Conservation (phyloP, 2,888 invertebrate genomes). For the Charanyca ferruginea region DNA sequence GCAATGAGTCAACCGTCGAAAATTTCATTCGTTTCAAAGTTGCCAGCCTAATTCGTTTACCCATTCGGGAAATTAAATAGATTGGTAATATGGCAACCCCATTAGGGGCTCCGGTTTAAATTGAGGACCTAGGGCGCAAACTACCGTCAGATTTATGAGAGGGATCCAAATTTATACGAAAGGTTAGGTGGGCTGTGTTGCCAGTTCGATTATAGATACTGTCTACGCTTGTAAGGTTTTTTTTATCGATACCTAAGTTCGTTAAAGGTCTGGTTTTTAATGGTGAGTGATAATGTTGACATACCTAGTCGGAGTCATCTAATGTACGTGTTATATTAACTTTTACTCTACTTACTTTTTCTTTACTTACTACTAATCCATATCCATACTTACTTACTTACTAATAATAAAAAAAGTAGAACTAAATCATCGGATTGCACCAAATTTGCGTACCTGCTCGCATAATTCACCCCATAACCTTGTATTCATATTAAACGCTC, state of each 20-base stretch:
- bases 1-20: conserved; percentile 85
- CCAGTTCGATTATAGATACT: conserved; percentile 45
- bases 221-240: conserved; percentile 13
- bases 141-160: conserved; percentile 83
- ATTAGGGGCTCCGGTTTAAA: conserved; percentile 82
- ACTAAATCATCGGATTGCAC: no score
- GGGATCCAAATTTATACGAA: conserved; percentile 77
- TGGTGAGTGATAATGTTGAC: background rate
- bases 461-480: no score
- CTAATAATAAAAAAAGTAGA: no score
- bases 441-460: no score
- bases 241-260: conserved; percentile 17
- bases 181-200: conserved; percentile 59
- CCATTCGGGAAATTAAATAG: conserved; percentile 90
- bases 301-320: no score
- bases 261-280: conserved; percentile 3
- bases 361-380: no score
- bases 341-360: no score
- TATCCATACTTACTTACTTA: no score
- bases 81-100: conserved; percentile 89
- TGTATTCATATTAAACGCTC: no score
- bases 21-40: conserved; percentile 89
- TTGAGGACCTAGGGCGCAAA: conserved; percentile 79
- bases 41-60: conserved; percentile 90
- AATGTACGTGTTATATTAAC: no score